phyloP scores from a whole-genome alignment of 1,140 invertebrate species.

The Ceratina calcarata region DNA sequence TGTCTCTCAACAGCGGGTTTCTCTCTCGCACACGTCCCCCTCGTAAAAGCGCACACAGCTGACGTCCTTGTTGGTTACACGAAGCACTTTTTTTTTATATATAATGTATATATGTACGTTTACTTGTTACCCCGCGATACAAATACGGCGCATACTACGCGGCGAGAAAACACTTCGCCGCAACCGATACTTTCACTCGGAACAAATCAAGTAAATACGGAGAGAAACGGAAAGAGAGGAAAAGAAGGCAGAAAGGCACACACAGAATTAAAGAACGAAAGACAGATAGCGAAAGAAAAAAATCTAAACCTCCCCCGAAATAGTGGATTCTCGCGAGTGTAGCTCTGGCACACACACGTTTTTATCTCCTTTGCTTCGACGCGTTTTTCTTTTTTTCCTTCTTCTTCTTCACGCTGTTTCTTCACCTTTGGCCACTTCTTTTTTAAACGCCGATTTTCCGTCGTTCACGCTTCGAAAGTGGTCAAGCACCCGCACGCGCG shows the following conservation, averaged over 20 bases:
- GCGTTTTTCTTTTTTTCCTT: conserved; percentile 9
- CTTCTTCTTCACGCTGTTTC: conserved; percentile 25
- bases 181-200: conserved; percentile 32
- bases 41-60: conserved; percentile 69
- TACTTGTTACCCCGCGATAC: conserved; percentile 25
- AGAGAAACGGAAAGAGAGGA: conserved; percentile 23
- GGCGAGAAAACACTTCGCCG: conserved; percentile 31
- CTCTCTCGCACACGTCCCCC: conserved; percentile 68
- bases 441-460: conserved; percentile 16
- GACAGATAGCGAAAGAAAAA: conserved; percentile 10
- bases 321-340: conserved; percentile 38
- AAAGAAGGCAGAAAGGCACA: conserved; percentile 9
- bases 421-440: conserved; percentile 40
- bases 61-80: conserved; percentile 66
- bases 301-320: conserved; percentile 43
- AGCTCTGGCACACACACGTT: conserved; percentile 38
- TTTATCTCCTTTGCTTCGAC: conserved; percentile 41
- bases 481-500: conserved; percentile 58
- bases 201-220: conserved; percentile 20
- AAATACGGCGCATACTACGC: conserved; percentile 27
- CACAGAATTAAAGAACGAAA: not conserved
- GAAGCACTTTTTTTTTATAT: conserved; percentile 46
- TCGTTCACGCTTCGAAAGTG: conserved; percentile 46
- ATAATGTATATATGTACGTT: not conserved
- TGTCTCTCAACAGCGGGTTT: conserved; percentile 68